These are phyloP conservation scores for Formica exsecta DNA, from an alignment of 1,140 invertebrate genomes.

Conservation along the genomic window DNA sequence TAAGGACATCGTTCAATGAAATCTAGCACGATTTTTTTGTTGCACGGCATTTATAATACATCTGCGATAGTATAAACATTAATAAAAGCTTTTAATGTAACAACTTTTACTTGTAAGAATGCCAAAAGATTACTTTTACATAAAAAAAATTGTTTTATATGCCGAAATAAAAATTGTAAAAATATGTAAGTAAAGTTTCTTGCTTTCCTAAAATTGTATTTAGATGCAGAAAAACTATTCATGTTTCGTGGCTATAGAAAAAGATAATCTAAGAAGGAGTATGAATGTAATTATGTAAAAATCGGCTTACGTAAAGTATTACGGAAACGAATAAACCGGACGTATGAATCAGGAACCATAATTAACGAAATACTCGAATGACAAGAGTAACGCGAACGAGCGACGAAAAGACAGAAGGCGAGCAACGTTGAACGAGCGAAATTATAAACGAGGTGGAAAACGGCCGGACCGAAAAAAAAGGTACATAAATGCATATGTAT, in stretches of 20 bases:
- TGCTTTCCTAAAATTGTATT: background rate
- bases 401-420: slow-evolving; percentile 36
- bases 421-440: slow-evolving; percentile 50
- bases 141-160: background rate
- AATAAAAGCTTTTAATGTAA: background rate
- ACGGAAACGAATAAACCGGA: slow-evolving; percentile 26
- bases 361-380: slow-evolving; percentile 32
- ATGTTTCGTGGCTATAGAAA: background rate
- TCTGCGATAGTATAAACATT: background rate
- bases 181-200: background rate
- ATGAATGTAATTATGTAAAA: slow-evolving; percentile 12
- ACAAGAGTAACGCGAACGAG: slow-evolving; percentile 19
- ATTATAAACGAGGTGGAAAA: slow-evolving; percentile 62
- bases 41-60: background rate
- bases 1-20: slow-evolving; percentile 47
- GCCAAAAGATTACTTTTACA: background rate
- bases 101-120: background rate
- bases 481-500: slow-evolving; percentile 66
- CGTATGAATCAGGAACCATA: background rate
- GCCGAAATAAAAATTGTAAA: background rate
- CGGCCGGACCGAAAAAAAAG: slow-evolving; percentile 61
- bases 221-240: background rate
- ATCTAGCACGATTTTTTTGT: slow-evolving; percentile 14
- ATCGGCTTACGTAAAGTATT: slow-evolving; percentile 1
- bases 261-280: background rate